phyloP scores from a whole-genome alignment of 1,140 invertebrate species.

The Limonius californicus region DNA sequence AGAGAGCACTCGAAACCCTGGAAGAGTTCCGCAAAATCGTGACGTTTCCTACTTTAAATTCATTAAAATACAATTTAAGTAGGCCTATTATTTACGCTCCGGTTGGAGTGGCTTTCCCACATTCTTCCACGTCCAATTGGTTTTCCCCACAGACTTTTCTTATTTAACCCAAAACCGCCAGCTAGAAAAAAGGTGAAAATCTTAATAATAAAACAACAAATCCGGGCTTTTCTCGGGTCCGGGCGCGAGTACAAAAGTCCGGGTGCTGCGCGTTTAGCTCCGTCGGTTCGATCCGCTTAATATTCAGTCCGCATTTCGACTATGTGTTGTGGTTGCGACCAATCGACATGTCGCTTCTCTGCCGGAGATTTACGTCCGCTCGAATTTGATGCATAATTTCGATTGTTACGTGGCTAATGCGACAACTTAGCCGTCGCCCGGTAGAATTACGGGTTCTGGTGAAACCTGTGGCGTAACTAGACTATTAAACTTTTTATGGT shows the following conservation, averaged over 20 bases:
- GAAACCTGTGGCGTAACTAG: background rate
- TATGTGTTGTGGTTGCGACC: background rate
- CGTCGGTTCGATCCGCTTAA: background rate
- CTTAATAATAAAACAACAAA: background rate
- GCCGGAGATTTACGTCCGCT: background rate
- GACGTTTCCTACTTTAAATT: slow-evolving; percentile 1
- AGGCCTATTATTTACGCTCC: background rate
- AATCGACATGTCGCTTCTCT: background rate
- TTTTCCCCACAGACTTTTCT: background rate
- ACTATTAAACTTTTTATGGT: background rate
- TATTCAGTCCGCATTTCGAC: background rate
- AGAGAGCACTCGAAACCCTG: background rate
- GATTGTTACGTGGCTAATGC: background rate
- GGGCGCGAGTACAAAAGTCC: no score
- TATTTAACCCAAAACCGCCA: no score
- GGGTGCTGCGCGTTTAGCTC: no score
- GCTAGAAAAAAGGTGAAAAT: no score
- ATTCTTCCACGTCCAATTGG: background rate
- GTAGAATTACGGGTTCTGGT: background rate
- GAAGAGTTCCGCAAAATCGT: background rate
- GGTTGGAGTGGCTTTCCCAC: background rate
- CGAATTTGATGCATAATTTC: background rate
- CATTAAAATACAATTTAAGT: background rate
- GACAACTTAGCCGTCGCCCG: background rate
- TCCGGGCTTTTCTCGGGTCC: background rate